These are phyloP conservation scores for Dendronephthya gigantea DNA, from an alignment of 64 coral and sea anemone genomes.

Conservation along the genomic window DNA sequence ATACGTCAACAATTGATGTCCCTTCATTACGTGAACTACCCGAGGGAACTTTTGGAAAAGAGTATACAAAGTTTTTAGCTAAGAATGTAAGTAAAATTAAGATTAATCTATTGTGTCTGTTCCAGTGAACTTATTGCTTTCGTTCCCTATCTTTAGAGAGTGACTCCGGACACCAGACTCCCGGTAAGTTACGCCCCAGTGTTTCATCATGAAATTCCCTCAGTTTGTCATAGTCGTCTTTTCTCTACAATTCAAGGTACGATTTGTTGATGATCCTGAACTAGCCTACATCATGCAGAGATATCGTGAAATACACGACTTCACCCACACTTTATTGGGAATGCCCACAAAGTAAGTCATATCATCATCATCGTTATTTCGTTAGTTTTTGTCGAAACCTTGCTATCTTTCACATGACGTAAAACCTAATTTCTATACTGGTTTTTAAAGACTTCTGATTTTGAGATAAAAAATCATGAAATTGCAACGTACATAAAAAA, in stretches of 20 bases:
- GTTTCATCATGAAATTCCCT: not conserved
- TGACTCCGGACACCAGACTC: constrained; percentile 36
- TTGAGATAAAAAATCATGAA: no score
- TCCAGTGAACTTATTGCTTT: not conserved
- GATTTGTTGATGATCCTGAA: constrained; percentile 80
- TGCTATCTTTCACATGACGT: no score
- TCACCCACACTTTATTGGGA: constrained; percentile 71
- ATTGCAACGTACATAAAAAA: no score
- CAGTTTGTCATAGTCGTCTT: not conserved
- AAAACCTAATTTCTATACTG: not conserved
- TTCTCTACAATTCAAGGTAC: constrained; percentile 36
- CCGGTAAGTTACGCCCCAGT: constrained; percentile 25
- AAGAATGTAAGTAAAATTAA: constrained; percentile 65
- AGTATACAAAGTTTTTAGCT: constrained; percentile 77
- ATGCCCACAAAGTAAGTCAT: constrained; percentile 33
- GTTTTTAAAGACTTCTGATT: no score
- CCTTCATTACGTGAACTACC: constrained; percentile 51
- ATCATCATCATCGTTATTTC: not conserved
- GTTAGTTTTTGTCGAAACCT: no score
- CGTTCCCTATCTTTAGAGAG: constrained; percentile 20
- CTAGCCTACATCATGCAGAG: constrained; percentile 87
- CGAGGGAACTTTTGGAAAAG: constrained; percentile 78
- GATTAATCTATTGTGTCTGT: not conserved
- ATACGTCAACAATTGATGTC: constrained; percentile 36
- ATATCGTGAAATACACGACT: constrained; percentile 86